Conservation (phyloP, 2,797 vertebrate genomes). For the Sylvilagus floridanus region DNA sequence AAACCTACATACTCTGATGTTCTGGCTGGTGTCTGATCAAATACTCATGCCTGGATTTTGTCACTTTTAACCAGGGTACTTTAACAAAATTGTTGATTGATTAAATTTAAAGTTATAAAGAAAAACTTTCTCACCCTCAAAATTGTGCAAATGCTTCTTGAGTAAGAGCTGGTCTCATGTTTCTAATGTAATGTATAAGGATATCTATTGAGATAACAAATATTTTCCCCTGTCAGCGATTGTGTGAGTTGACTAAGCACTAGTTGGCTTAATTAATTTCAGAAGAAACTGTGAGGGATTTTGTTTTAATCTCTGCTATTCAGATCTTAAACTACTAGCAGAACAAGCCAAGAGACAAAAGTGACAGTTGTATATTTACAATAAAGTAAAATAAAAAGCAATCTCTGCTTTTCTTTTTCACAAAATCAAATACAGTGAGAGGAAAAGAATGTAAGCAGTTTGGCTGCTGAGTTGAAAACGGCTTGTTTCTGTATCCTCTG, state of each 20-base stretch:
- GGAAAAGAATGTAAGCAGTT: neutral
- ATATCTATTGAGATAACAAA: neutral
- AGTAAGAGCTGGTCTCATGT: neutral
- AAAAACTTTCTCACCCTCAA: neutral
- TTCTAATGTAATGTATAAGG: neutral
- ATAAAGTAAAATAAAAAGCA: neutral
- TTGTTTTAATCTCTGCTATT: conserved; percentile 7
- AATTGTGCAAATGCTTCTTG: neutral
- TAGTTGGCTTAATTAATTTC: neutral
- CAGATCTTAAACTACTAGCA: conserved; percentile 37
- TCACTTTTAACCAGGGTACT: neutral
- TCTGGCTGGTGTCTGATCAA: too few relatives aligned
- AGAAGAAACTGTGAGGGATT: neutral
- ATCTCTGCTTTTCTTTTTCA: neutral
- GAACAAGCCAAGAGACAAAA: neutral
- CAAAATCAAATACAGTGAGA: neutral
- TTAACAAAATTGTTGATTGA: neutral
- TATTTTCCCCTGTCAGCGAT: neutral
- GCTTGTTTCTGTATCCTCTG: neutral
- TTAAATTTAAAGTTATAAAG: conserved; percentile 3
- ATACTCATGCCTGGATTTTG: too few relatives aligned
- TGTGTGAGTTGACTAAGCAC: neutral
- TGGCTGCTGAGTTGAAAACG: neutral
- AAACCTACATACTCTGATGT: too few relatives aligned
- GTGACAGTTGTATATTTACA: neutral